Base-by-base conservation (phyloP, 2,113 vertebrate species). In the Carassius carassius region DNA sequence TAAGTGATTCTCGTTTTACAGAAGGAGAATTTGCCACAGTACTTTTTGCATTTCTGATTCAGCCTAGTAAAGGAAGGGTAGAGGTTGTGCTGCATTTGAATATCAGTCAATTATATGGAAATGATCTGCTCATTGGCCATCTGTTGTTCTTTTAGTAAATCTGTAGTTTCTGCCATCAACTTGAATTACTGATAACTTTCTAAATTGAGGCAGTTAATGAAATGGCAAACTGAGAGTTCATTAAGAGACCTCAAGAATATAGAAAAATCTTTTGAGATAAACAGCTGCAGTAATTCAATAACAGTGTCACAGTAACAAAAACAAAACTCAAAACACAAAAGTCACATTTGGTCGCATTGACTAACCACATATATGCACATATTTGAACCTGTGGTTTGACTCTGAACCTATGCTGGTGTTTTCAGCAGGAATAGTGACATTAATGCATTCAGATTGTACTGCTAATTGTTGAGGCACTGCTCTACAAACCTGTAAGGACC, bases 1-100 rank as follows among this genome's bases (percentile, higher is more conserved):
- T 29, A 77, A 85, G 84, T 87, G 85, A 69, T 44, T 76, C 60
- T 86, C 85, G 65, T 65, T 83, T 74, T 56, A 51, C 23, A 10
- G 69, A 51, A 25, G 4, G 19, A 58, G 78, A 78, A 81, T 76
- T n/a, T 73, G n/a, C 17, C 25, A 58, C 74, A 63, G 54, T 78
- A 79, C 65, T 32, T 58, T 60, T 16, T 47, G 60, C 75, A 86
- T 78, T n/a, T 67, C 65, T 79, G 78, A 76, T 81, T 79, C 70
- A 3, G 65, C 32, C 23, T 32, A 58, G 44, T 62, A 2, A 19
- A 47, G 58, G 12, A 76, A 23, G 21, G 23, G 17, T 54, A 13
- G 8, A 63, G 77, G 56, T 44, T 78, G 16, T 49, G 23, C 60
- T 5, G 32, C 37, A 84, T 63, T 12, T 37, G 60, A 67, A 65